A percentile compares a stretch with the other conserved stretches of the same genome.
Conservation (phyloP, 2,888 invertebrate genomes). For the Monochamus alternatus region DNA sequence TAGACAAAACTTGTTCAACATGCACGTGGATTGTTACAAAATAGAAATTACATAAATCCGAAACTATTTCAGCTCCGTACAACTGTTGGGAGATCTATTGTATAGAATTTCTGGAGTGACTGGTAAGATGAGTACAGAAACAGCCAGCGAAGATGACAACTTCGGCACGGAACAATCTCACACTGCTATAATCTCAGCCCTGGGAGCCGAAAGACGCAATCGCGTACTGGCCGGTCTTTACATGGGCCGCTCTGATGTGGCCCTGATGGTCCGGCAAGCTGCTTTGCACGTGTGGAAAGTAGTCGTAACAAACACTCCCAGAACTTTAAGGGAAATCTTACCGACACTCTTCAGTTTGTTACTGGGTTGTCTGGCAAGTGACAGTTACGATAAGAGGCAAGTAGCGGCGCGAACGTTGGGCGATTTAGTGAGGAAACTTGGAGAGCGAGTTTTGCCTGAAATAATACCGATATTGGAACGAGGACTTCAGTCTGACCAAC, state of each 20-base stretch:
- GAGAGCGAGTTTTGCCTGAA: constrained; percentile 97
- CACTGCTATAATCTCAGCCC: constrained; percentile 88
- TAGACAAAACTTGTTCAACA: no score
- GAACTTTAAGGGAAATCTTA: constrained; percentile 95
- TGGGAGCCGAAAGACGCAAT: constrained; percentile 91
- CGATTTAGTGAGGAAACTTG: constrained; percentile 96
- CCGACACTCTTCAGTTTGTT: constrained; percentile 94
- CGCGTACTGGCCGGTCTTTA: constrained; percentile 95
- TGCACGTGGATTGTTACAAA: no score
- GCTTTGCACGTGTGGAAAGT: constrained; percentile 99
- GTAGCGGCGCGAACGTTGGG: constrained; percentile 96
- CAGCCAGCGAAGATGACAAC: constrained; percentile 98
- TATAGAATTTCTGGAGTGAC: constrained; percentile 98
- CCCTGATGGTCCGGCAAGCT: constrained; percentile 94
- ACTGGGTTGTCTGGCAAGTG: constrained; percentile 93
- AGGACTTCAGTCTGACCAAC: constrained; percentile 91
- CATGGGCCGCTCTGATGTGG: constrained; percentile 98
- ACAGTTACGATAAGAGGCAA: constrained; percentile 94
- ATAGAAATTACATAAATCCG: not conserved
- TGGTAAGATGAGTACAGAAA: constrained; percentile 99
- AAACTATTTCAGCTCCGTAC: constrained; percentile 84
- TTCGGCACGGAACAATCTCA: constrained; percentile 98
- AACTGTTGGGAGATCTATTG: constrained; percentile 93
- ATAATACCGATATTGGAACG: constrained; percentile 97
- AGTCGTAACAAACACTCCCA: constrained; percentile 97